Percentiles rank a stretch among this genome's conserved stretches.
Conservation (phyloP, 1,140 invertebrate species). For the Pinna nobilis region DNA sequence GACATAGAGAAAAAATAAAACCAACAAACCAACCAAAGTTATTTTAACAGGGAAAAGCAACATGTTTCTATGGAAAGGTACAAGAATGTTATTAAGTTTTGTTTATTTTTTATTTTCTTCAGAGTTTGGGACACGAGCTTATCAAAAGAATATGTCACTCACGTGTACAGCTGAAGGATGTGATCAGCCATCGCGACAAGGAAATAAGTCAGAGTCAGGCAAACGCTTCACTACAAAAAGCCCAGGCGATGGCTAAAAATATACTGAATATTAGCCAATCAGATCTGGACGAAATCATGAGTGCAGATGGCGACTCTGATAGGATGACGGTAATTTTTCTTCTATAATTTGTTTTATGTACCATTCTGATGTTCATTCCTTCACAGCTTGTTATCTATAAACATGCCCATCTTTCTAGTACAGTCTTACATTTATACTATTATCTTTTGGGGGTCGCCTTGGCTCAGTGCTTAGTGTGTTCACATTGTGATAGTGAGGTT, state of each 20-base stretch:
- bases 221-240: conserved; percentile 57
- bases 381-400: no score
- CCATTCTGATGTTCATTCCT: background rate
- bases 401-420: no score
- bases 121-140: conserved; percentile 63
- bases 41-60: no score
- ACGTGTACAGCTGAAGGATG: conserved; percentile 40
- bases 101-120: conserved; percentile 11
- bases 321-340: no score
- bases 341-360: background rate
- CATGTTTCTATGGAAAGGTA: no score
- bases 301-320: conserved; percentile 58
- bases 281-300: conserved; percentile 72
- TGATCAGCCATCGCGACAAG: conserved; percentile 33
- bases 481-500: no score
- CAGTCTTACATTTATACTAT: no score
- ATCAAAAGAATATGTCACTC: conserved; percentile 51
- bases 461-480: no score
- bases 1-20: no score
- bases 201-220: conserved; percentile 36
- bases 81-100: no score
- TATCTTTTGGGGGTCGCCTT: no score
- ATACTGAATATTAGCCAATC: conserved; percentile 70
- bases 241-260: conserved; percentile 65
- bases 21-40: no score